Conservation (phyloP, 1,140 invertebrate genomes). For the Teleogryllus occipitalis region DNA sequence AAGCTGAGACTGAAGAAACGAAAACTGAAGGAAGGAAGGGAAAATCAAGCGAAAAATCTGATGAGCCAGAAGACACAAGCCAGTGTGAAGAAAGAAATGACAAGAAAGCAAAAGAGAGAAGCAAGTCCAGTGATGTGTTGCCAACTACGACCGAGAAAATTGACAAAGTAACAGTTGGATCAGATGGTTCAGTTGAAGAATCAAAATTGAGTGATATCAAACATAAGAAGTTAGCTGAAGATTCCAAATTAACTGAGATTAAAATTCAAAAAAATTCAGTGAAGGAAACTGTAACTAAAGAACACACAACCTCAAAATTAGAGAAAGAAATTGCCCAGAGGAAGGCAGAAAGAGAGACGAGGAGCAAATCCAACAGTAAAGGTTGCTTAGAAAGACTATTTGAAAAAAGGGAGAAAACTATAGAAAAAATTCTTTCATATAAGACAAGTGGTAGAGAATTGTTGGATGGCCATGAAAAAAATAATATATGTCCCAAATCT, state of each 20-base stretch:
- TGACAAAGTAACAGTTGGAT: conserved; percentile 47
- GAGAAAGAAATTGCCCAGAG: conserved; percentile 49
- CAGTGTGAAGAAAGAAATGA: conserved; percentile 12
- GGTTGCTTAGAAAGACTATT: conserved; percentile 43
- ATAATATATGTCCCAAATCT: not conserved
- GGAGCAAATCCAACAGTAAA: conserved; percentile 35
- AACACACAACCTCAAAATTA: conserved; percentile 25
- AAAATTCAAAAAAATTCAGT: no score
- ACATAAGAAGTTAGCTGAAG: not conserved
- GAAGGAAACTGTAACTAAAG: no score
- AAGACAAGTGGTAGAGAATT: not conserved
- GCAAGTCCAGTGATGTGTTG: conserved; percentile 32
- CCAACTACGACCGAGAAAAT: conserved; percentile 58
- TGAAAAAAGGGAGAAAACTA: conserved; percentile 39
- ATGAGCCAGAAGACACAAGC: not conserved
- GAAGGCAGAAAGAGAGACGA: conserved; percentile 40
- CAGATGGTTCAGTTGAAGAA: not conserved
- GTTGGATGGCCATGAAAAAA: not conserved
- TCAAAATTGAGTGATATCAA: not conserved
- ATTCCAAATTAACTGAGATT: conserved; percentile 16
- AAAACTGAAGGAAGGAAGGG: conserved; percentile 30
- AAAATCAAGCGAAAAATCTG: conserved; percentile 29
- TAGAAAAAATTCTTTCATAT: not conserved
- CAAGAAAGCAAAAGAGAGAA: conserved; percentile 26
- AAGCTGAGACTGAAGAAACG: conserved; percentile 15